These are phyloP conservation scores for Ceriagrion tenellum DNA, from an alignment of 2,888 invertebrate genomes.

Conservation along the genomic window DNA sequence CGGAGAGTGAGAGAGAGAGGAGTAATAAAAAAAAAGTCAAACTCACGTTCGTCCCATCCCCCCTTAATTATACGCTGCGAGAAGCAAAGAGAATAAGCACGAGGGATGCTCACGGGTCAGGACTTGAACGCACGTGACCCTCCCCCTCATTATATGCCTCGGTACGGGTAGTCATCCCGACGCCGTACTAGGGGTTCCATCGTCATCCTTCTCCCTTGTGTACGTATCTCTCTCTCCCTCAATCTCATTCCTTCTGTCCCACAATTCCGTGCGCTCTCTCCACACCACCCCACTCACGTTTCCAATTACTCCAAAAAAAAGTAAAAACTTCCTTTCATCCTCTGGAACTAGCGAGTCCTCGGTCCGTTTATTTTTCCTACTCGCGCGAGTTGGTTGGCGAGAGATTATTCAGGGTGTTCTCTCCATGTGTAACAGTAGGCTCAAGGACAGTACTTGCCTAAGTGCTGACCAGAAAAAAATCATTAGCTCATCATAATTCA, in stretches of 20 bases:
- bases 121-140: not conserved
- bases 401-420: too few relatives aligned
- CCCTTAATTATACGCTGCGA: slow-evolving; percentile 6
- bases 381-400: not conserved
- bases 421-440: too few relatives aligned
- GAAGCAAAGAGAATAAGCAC: slow-evolving; percentile 9
- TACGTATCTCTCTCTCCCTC: too few relatives aligned
- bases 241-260: too few relatives aligned
- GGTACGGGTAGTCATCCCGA: not conserved
- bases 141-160: not conserved
- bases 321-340: not conserved
- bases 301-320: not conserved
- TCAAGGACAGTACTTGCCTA: too few relatives aligned
- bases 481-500: too few relatives aligned
- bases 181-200: not conserved
- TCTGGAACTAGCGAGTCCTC: not conserved
- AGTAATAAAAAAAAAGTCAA: not conserved
- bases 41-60: not conserved
- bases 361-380: not conserved
- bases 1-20: not conserved
- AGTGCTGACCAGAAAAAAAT: too few relatives aligned
- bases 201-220: not conserved
- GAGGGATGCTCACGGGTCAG: not conserved
- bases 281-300: not conserved
- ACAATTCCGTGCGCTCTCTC: too few relatives aligned